A percentile compares a stretch with the other conserved stretches of the same genome.
Evolutionary conservation across 2,113 vertebrate species (phyloP).

Genomic region (Neogale vison): DNA sequence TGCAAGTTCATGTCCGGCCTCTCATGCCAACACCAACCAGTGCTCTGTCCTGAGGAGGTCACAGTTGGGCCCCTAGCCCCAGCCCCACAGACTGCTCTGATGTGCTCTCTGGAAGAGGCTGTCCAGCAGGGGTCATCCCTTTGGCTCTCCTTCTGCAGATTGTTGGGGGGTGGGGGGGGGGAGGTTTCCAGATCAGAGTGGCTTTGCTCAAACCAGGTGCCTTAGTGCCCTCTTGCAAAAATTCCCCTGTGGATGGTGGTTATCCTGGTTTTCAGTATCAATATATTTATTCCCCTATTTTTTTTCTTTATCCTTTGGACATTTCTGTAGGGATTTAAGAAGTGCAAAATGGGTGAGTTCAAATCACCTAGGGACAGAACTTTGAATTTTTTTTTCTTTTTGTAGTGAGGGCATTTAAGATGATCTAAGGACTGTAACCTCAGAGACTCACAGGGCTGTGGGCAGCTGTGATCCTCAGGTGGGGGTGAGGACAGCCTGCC

Average conservation of each 20-base stretch:
- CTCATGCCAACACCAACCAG: background rate
- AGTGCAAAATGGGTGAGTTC: background rate
- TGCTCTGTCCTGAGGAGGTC: accelerated
- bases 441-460: background rate
- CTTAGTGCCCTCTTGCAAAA: background rate
- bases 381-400: background rate
- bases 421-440: background rate
- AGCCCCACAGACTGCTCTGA: background rate
- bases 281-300: background rate
- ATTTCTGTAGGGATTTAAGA: background rate
- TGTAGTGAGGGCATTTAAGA: background rate
- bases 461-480: too few species aligned
- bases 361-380: background rate
- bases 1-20: background rate
- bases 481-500: accelerated
- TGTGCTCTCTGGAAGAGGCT: accelerated
- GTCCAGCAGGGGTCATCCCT: background rate
- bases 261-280: background rate
- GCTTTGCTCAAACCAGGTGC: background rate
- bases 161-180: too few species aligned
- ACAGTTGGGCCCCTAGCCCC: too few species aligned
- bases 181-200: background rate
- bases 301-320: background rate
- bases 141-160: background rate
- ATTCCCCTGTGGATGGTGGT: too few species aligned